These are phyloP conservation scores for Harpagifer antarcticus DNA, from an alignment of 2,797 vertebrate genomes.

Conservation along the genomic window DNA sequence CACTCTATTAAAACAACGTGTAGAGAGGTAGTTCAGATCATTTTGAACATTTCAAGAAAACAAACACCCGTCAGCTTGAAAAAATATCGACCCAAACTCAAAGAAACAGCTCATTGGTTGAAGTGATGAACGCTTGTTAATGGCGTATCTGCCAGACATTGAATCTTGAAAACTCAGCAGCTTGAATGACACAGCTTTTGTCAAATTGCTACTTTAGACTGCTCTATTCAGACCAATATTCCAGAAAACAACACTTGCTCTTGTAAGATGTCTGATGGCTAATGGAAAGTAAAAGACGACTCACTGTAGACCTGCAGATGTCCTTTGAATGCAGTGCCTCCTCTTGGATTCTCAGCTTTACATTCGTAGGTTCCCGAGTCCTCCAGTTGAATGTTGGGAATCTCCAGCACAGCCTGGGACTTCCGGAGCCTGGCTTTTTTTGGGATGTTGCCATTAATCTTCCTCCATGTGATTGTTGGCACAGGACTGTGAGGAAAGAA, in stretches of 20 bases:
- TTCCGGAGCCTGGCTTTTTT: conserved; percentile 95
- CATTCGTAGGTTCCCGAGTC: conserved; percentile 95
- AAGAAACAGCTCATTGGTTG: conserved; percentile 13
- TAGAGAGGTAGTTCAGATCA: background rate
- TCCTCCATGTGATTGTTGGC: conserved; percentile 97
- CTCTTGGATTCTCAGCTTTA: conserved; percentile 94
- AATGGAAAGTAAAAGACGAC: conserved; percentile 63
- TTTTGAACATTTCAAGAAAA: background rate
- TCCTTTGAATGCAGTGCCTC: conserved; percentile 94
- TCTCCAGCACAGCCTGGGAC: conserved; percentile 96
- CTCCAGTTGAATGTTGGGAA: conserved; percentile 95
- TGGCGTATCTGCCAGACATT: conserved; percentile 13
- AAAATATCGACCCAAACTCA: background rate
- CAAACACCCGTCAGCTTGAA: background rate
- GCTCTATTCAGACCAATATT: background rate
- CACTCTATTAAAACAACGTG: conserved; percentile 6
- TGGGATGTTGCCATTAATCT: conserved; percentile 95
- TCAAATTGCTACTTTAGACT: background rate
- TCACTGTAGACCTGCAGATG: conserved; percentile 98
- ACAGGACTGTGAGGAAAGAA: conserved; percentile 87
- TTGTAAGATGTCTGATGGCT: conserved; percentile 21
- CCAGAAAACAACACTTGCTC: conserved; percentile 11
- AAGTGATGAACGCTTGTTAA: conserved; percentile 17
- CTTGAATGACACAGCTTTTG: too few relatives aligned
- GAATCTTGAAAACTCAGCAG: background rate